Percentiles rank a stretch among this genome's conserved stretches.
Evolutionary conservation across 37 sponge, comb jelly and placozoan genomes (phyloP).

Genomic region (Hexactinellida sp.): DNA sequence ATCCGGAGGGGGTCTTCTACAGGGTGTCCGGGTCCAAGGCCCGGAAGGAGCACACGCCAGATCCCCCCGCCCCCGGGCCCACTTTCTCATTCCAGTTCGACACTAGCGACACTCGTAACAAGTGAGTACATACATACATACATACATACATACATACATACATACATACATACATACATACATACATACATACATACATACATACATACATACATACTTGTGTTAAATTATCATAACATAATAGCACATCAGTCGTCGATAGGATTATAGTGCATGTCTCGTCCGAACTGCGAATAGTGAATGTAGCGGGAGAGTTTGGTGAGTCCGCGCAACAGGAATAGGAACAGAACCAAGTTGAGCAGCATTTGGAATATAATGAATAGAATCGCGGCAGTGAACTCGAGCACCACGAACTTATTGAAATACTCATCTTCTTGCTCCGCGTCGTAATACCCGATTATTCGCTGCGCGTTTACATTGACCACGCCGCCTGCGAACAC

Average conservation of each 20-base stretch:
- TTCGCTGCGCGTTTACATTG: not conserved
- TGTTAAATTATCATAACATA: too few relatives aligned
- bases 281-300: not conserved
- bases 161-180: too few relatives aligned
- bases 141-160: too few relatives aligned
- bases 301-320: not conserved
- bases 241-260: not conserved
- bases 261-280: slow-evolving; percentile 11
- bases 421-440: not conserved
- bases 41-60: not conserved
- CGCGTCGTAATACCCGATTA: not conserved
- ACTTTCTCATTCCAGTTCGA: not conserved
- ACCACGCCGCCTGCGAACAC: slow-evolving; percentile 6
- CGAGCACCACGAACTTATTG: slow-evolving; percentile 4
- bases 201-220: too few relatives aligned
- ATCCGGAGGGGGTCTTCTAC: not conserved
- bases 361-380: not conserved
- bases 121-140: not conserved
- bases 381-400: not conserved
- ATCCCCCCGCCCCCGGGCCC: not conserved
- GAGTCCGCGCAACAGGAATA: not conserved
- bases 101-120: not conserved
- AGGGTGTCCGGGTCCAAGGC: not conserved
- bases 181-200: too few relatives aligned
- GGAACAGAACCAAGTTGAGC: not conserved